Conservation (phyloP, 2,797 vertebrate species). For the Taenioides sp. region DNA sequence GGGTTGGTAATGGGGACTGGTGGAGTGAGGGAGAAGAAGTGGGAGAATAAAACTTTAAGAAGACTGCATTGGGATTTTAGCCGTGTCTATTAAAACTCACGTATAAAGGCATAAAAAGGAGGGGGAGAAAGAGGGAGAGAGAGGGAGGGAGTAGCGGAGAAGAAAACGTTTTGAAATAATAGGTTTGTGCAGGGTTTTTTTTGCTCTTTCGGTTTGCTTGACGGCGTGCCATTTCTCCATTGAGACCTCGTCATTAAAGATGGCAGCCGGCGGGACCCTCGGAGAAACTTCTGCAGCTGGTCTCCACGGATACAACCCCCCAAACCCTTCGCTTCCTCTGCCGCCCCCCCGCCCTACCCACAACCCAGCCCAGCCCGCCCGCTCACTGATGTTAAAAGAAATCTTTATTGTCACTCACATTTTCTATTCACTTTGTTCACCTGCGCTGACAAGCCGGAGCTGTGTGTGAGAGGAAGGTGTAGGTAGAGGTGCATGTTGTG, state of each 20-base stretch:
- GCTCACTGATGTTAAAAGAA: conserved; percentile 98
- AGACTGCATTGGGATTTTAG: conserved; percentile 68
- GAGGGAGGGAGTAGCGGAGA: background rate
- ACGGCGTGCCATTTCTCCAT: conserved; percentile 62
- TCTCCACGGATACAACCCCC: conserved; percentile 82
- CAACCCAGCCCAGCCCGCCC: conserved; percentile 69
- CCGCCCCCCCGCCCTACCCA: conserved; percentile 67
- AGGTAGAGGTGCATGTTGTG: conserved; percentile 54
- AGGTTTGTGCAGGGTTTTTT: conserved; percentile 61
- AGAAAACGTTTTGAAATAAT: conserved; percentile 69
- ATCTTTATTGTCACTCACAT: conserved; percentile 98
- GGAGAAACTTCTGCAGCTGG: conserved; percentile 86
- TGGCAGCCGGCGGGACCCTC: conserved; percentile 81
- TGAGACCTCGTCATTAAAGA: conserved; percentile 75
- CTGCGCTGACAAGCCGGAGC: conserved; percentile 88
- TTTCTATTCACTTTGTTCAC: conserved; percentile 98
- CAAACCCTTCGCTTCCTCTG: conserved; percentile 3
- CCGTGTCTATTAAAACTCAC: conserved; percentile 71
- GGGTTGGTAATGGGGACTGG: conserved; percentile 62
- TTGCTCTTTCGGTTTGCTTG: conserved; percentile 52
- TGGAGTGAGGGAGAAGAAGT: conserved; percentile 56
- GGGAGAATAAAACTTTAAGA: conserved; percentile 78
- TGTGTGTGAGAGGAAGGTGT: conserved; percentile 51
- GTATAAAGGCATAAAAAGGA: conserved; percentile 53
- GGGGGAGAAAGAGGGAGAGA: background rate